Conservation (phyloP, 2,888 invertebrate species). For the Vesta saturnalis region DNA sequence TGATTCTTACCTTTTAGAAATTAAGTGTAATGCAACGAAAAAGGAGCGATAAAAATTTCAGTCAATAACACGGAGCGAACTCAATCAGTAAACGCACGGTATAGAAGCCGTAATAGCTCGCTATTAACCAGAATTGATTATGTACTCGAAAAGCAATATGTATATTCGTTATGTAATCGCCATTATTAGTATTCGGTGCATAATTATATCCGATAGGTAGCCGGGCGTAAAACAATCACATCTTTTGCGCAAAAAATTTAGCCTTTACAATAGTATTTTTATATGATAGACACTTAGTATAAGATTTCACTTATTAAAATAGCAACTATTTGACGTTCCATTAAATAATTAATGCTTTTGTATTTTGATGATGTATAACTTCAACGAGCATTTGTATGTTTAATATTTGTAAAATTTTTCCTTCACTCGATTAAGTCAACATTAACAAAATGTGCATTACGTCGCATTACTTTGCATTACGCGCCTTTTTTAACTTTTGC, state of each 20-base stretch:
- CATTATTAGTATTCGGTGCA: background rate
- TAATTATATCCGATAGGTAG: slow-evolving; percentile 32
- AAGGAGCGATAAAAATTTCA: slow-evolving; percentile 14
- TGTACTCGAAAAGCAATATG: background rate
- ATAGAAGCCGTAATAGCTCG: too few relatives aligned
- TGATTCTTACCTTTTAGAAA: too few relatives aligned
- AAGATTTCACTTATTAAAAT: slow-evolving; percentile 35
- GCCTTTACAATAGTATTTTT: slow-evolving; percentile 32
- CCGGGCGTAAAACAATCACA: slow-evolving; percentile 44
- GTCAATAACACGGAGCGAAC: slow-evolving; percentile 15
- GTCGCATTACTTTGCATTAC: too few relatives aligned
- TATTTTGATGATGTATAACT: slow-evolving; percentile 3
- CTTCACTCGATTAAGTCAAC: too few relatives aligned
- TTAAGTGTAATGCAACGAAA: slow-evolving; percentile 35
- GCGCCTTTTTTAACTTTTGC: too few relatives aligned
- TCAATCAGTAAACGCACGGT: slow-evolving; percentile 23
- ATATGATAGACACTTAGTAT: slow-evolving; percentile 27
- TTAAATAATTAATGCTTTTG: slow-evolving; percentile 9
- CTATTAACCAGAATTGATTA: background rate
- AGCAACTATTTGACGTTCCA: slow-evolving; percentile 25
- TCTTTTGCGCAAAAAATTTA: slow-evolving; percentile 37
- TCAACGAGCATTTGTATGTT: slow-evolving; percentile 5
- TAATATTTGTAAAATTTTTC: background rate
- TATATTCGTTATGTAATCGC: background rate
- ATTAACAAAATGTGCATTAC: too few relatives aligned